Evolutionary conservation across 2,888 invertebrate genomes (phyloP), one percentile per base, ranked within the genome.

Genomic region (Temnothorax ravouxi): DNA sequence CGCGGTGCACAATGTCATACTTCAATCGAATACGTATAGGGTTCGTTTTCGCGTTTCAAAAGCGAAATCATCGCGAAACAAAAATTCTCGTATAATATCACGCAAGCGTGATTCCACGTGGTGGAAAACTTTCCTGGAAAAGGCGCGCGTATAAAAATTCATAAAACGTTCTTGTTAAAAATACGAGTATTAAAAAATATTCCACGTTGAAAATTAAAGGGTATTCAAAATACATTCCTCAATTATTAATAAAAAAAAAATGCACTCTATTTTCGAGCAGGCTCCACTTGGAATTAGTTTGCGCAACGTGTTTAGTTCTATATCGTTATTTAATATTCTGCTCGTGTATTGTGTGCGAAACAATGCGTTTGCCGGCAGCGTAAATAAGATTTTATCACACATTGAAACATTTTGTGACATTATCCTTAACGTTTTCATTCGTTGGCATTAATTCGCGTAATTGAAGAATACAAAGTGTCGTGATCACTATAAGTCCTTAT

Each of bases 221-320:
- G 2, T 66, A 67, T 67, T 67, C 29, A 29, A 38, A 80, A 47
- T 38, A 34, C 38, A 2, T 34, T 79, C 18, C 44, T 47, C 71
- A 29, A 38, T 71, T 79, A 47, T 47, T 38, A 71, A 71, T 80
- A n/a, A n/a, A n/a, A n/a, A 47, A 59, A 47, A 34, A 47, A 71
- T 13, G 8, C 18, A 9, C 11, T 34, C 41, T 18, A 21, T 47
- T 38, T 38, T 18, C 34, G 2, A 29, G 5, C 18, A 9, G 3
- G 6, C 8, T 44, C n/a, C n/a, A 41, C 9, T 29, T 52, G 21
- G 15, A 9, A 21, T 25, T 8, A 18, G 44, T 69, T 44, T 56
- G 21, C 41, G 15, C 15, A 25, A 41, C 15, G 3, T 56, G 52
- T 76, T 66, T 9, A 41, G 21, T 80, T 71, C 47, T 44, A 34